Conservation (phyloP, 2,888 invertebrate species). For the Trichopria drosophilae region DNA sequence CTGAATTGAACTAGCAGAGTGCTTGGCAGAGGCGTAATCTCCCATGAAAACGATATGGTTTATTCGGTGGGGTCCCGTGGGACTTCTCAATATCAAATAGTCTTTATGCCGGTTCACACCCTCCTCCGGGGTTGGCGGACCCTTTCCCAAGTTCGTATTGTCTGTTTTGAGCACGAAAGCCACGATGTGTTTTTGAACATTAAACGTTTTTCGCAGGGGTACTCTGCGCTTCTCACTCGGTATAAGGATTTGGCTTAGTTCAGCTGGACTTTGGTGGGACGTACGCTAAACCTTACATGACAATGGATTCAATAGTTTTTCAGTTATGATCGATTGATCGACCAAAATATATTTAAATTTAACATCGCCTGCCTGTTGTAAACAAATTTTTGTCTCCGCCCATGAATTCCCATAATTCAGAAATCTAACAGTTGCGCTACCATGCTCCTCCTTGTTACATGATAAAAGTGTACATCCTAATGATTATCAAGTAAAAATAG, state of each 20-base stretch:
- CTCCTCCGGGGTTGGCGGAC: slow-evolving; percentile 40
- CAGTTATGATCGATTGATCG: too few species aligned
- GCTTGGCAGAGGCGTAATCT: slow-evolving; percentile 44
- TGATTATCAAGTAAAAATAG: too few species aligned
- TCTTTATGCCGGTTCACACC: slow-evolving; percentile 53
- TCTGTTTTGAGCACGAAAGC: slow-evolving; percentile 34
- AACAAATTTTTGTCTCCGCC: too few species aligned
- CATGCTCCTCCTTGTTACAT: too few species aligned
- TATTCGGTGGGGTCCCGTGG: slow-evolving; percentile 45
- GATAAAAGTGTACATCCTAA: too few species aligned
- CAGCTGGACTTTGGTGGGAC: slow-evolving; percentile 25
- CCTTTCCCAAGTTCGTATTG: slow-evolving; percentile 44
- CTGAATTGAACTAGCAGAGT: slow-evolving; percentile 52
- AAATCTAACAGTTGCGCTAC: too few species aligned
- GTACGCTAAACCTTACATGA: too few species aligned
- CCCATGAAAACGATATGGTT: slow-evolving; percentile 55
- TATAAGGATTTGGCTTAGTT: slow-evolving; percentile 9
- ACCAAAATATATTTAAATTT: too few species aligned
- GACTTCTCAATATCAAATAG: slow-evolving; percentile 45
- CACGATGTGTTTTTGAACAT: slow-evolving; percentile 38
- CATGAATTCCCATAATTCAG: too few species aligned
- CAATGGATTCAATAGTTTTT: too few species aligned
- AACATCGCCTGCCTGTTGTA: too few species aligned
- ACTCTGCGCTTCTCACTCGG: slow-evolving; percentile 24
- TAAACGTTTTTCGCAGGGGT: slow-evolving; percentile 30